Conservation (phyloP, 1,140 invertebrate species). For the Chelonus insularis region DNA sequence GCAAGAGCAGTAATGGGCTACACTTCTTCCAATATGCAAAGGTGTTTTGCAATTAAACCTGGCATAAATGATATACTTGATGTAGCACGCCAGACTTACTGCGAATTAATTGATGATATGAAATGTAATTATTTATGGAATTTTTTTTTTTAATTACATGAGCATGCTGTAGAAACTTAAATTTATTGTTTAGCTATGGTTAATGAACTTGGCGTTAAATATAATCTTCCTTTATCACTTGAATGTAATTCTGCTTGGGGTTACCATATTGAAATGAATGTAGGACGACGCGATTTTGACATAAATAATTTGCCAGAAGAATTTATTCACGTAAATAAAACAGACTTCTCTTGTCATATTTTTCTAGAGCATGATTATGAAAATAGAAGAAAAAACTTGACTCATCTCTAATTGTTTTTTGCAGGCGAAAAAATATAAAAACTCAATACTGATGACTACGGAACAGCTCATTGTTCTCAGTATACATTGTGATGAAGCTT, state of each 20-base stretch:
- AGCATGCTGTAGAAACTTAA: background rate
- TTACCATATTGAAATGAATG: conserved; percentile 73
- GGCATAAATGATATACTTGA: conserved; percentile 76
- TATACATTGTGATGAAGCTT: conserved; percentile 70
- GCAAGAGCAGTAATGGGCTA: conserved; percentile 71
- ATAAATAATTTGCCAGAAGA: conserved; percentile 66
- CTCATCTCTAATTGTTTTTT: conserved; percentile 21
- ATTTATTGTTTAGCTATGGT: conserved; percentile 59
- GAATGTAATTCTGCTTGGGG: conserved; percentile 71
- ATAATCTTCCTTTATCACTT: conserved; percentile 68
- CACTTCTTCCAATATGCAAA: conserved; percentile 69
- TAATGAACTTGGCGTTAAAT: conserved; percentile 65
- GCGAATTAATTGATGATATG: conserved; percentile 78
- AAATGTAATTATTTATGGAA: conserved; percentile 58
- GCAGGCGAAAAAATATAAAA: conserved; percentile 67
- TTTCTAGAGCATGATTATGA: background rate
- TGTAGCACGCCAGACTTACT: conserved; percentile 75
- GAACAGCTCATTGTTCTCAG: conserved; percentile 72
- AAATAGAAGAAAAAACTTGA: background rate
- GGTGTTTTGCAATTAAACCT: conserved; percentile 82
- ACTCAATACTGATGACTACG: conserved; percentile 75
- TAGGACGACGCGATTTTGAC: conserved; percentile 54
- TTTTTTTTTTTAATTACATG: conserved; percentile 1
- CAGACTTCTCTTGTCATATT: conserved; percentile 18
- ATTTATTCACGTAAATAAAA: conserved; percentile 64